phyloP scores from a whole-genome alignment of 2,888 invertebrate species.

The Drosophila antonietae region DNA sequence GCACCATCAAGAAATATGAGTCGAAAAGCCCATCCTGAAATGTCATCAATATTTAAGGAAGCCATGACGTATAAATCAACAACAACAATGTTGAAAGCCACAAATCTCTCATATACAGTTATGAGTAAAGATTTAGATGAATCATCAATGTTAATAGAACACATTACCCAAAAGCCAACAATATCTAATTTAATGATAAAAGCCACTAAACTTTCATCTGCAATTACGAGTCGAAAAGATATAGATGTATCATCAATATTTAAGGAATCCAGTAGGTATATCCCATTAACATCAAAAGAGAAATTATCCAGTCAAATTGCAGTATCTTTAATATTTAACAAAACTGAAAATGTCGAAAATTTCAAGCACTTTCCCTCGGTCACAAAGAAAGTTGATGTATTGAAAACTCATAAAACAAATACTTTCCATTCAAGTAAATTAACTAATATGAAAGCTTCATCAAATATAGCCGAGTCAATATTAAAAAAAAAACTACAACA shows the following conservation, averaged over 20 bases:
- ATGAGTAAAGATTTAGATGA: background rate
- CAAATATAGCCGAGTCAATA: background rate
- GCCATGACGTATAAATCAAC: background rate
- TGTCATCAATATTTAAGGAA: background rate
- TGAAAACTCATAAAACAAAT: background rate
- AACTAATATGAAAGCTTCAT: background rate
- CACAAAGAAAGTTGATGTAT: too few species aligned
- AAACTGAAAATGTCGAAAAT: background rate
- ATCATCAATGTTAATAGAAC: background rate
- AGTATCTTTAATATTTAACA: background rate
- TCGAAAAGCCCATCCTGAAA: background rate
- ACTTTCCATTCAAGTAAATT: background rate
- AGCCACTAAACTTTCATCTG: background rate
- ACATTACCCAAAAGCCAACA: background rate
- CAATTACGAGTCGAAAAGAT: background rate
- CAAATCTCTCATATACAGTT: background rate
- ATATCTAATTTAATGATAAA: background rate
- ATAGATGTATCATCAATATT: background rate
- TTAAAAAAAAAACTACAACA: constrained; percentile 5
- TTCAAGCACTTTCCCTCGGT: background rate
- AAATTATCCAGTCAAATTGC: background rate
- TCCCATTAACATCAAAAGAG: background rate
- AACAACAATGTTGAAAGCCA: background rate
- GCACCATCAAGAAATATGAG: background rate
- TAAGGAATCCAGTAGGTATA: background rate